phyloP scores from a whole-genome alignment of 1,140 invertebrate genomes.

The Andrena cerasifolii region DNA sequence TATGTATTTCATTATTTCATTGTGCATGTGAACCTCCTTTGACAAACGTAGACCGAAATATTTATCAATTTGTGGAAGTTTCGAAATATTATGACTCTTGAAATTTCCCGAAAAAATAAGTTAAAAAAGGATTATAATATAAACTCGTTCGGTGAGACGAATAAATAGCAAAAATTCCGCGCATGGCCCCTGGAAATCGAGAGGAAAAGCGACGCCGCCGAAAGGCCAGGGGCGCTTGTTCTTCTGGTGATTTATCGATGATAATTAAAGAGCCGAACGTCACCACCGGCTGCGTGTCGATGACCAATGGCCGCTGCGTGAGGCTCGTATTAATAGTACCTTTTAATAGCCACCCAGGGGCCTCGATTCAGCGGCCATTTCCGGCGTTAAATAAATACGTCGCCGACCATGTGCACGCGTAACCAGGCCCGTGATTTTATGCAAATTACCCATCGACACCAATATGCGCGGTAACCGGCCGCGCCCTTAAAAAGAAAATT shows the following conservation, averaged over 20 bases:
- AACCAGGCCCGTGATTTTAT: constrained; percentile 17
- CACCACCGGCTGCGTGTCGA: constrained; percentile 69
- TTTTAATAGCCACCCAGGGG: constrained; percentile 59
- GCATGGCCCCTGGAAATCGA: constrained; percentile 35
- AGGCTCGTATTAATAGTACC: constrained; percentile 71
- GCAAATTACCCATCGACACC: constrained; percentile 23
- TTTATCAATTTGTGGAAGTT: no score
- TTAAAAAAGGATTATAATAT: no score
- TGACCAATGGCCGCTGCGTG: constrained; percentile 73
- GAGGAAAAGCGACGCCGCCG: constrained; percentile 39
- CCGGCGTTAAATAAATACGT: constrained; percentile 43
- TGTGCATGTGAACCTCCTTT: no score
- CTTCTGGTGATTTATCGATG: constrained; percentile 70
- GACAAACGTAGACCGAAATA: no score
- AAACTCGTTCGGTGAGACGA: not conserved
- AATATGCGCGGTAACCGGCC: not conserved
- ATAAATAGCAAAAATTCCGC: not conserved
- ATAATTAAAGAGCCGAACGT: constrained; percentile 74
- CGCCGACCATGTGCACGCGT: not conserved
- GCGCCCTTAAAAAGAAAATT: not conserved
- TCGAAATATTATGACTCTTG: no score
- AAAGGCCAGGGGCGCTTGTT: constrained; percentile 20
- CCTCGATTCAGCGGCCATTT: constrained; percentile 32
- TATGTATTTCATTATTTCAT: no score
- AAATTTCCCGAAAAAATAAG: no score